phyloP scores from a whole-genome alignment of 1,140 invertebrate species.

The Pectinophora gossypiella region DNA sequence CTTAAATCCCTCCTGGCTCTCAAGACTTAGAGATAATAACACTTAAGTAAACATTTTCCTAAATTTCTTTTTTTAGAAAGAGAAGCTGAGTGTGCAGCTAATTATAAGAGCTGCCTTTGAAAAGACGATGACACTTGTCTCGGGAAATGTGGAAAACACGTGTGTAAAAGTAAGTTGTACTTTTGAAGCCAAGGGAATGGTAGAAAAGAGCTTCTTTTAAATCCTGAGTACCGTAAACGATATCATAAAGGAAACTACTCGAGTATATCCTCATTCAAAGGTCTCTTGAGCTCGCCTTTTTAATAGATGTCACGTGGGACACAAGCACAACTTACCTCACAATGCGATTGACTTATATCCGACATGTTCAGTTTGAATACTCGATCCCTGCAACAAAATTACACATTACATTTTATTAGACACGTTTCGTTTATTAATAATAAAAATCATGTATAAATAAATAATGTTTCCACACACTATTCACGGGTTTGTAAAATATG shows the following conservation, averaged over 20 bases:
- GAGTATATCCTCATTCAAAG: not conserved
- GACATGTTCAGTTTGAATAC: constrained; percentile 82
- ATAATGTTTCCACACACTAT: too few species aligned
- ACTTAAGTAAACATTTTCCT: constrained; percentile 10
- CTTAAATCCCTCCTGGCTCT: not conserved
- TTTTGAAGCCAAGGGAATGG: not conserved
- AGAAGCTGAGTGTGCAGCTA: not conserved
- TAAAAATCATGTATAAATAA: too few species aligned
- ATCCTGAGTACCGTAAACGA: not conserved
- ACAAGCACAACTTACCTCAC: constrained; percentile 77
- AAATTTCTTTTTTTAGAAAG: constrained; percentile 6
- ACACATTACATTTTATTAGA: too few species aligned
- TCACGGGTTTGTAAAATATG: too few species aligned
- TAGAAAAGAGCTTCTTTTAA: not conserved
- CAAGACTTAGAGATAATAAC: not conserved
- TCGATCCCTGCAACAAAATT: constrained; percentile 80
- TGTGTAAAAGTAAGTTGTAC: constrained; percentile 31
- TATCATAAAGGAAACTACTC: not conserved
- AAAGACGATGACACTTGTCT: constrained; percentile 40
- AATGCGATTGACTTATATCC: constrained; percentile 83
- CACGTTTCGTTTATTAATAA: too few species aligned
- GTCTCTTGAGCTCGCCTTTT: not conserved
- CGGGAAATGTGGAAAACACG: constrained; percentile 29
- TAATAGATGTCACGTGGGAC: not conserved
- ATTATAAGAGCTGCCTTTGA: constrained; percentile 28